These are phyloP conservation scores for Polyommatus iphigenia DNA, from an alignment of 2,888 invertebrate genomes.

Conservation along the genomic window DNA sequence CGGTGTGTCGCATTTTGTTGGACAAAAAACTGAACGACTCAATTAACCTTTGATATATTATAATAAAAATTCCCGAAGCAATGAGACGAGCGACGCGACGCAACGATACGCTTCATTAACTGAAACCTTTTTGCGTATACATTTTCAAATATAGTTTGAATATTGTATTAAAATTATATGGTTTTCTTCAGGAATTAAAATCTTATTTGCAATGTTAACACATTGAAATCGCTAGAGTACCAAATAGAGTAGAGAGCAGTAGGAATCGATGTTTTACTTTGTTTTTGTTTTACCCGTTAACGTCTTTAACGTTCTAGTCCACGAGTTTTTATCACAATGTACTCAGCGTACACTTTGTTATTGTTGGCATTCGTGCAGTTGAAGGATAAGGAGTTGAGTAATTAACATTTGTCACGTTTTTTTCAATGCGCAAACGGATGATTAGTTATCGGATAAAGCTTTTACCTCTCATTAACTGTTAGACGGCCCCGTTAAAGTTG, in stretches of 20 bases:
- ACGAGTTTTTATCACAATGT: constrained; percentile 20
- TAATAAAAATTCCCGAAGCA: constrained; percentile 22
- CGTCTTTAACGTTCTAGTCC: background rate
- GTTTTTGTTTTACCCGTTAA: background rate
- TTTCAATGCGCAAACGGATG: constrained; percentile 46
- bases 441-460: constrained; percentile 63
- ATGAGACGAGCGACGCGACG: constrained; percentile 14
- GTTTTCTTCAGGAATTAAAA: background rate
- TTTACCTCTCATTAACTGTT: constrained; percentile 74
- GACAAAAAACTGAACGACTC: constrained; percentile 15
- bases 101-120: constrained; percentile 5
- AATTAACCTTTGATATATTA: constrained; percentile 27
- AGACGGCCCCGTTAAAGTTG: constrained; percentile 61
- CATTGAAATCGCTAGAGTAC: background rate
- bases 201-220: background rate
- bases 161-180: too few species aligned
- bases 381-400: constrained; percentile 32
- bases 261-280: background rate
- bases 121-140: background rate
- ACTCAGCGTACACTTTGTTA: constrained; percentile 13
- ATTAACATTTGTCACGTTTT: constrained; percentile 47
- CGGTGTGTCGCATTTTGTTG: background rate
- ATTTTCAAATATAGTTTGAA: constrained; percentile 6
- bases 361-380: constrained; percentile 37
- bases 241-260: background rate